Base-by-base conservation (phyloP, 2,888 invertebrate genomes). In the Hypercompe scribonia region DNA sequence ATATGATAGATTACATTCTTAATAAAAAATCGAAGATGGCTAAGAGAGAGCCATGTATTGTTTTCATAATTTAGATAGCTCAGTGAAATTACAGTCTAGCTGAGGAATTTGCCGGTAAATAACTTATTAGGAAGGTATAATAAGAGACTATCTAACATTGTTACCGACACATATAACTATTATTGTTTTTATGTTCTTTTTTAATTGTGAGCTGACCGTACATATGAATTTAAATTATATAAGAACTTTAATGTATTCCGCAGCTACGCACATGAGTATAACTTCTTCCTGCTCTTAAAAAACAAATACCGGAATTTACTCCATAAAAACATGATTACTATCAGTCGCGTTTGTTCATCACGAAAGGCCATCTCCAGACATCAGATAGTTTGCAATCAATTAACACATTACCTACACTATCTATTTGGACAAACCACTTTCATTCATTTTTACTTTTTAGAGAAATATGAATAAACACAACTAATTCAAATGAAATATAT, bases 1-100 rank as follows among this genome's bases (percentile, higher is more conserved):
- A 80, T 80, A 75, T 77, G 76, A 77, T 82, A 87, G 83, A 85
- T 84, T 86, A 83, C 80, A 80, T 83, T 84, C 78, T 80, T 81
- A 58, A 80, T 75, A 79, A 87, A 85, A 85, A 84, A 68, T 79
- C 78, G 70, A 78, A 76, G 75, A 34, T 70, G 42, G 39, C 61
- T 74, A 65, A 76, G 83, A 84, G 80, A 75, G 82, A 84, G 84
- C 61, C 36, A 39, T 68, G 68, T 80, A 82, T 84, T 86, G 83
- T 83, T 84, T 78, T 73, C 74, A 77, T 78, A 78, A 78, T 78
- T 72, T 71, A 71, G 63, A 65, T 50, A 66, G 54, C 72, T 75
- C 70, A 76, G 70, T 66, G 64, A 74, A 77, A 82, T 80, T 78
- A 82, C 76, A 72, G 28, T 28, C 64, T 77, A 76, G 78, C 72